Percentiles rank a stretch among this genome's conserved stretches.
Conservation (phyloP, 1,140 invertebrate species). For the Oryzaephilus surinamensis region DNA sequence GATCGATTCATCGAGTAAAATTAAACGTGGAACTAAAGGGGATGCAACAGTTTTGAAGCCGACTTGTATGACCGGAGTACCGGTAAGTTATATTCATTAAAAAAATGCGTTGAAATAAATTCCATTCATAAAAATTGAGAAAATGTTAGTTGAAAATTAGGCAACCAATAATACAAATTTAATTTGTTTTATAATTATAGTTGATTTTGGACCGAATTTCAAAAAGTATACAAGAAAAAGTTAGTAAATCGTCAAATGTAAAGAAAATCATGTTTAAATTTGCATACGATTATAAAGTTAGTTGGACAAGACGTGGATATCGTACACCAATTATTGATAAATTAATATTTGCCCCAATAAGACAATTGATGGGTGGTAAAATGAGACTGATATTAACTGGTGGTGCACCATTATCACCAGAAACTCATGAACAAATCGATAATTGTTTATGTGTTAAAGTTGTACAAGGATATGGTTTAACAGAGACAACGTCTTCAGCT, state of each 20-base stretch:
- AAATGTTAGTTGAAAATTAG: too few species aligned
- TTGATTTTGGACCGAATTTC: constrained; percentile 91
- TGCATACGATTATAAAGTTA: constrained; percentile 83
- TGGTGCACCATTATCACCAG: constrained; percentile 89
- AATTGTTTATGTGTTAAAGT: constrained; percentile 85
- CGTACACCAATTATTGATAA: constrained; percentile 70
- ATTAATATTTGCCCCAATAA: constrained; percentile 67
- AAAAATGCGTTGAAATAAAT: too few species aligned
- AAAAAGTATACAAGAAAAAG: constrained; percentile 88
- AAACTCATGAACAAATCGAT: constrained; percentile 92
- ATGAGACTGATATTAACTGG: constrained; percentile 81
- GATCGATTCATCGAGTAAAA: constrained; percentile 91
- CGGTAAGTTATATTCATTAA: constrained; percentile 48
- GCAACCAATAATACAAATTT: background rate
- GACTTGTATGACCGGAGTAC: constrained; percentile 91
- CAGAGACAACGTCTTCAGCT: constrained; percentile 90
- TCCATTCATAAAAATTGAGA: too few species aligned
- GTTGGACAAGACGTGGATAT: constrained; percentile 75
- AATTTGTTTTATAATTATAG: constrained; percentile 36
- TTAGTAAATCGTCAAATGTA: constrained; percentile 64
- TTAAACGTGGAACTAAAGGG: constrained; percentile 82
- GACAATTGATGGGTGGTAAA: constrained; percentile 73
- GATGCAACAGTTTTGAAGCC: constrained; percentile 86
- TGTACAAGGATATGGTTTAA: constrained; percentile 93
- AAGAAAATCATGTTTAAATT: constrained; percentile 78